phyloP scores from a whole-genome alignment of 2,113 vertebrate species.

The Rana temporaria region DNA sequence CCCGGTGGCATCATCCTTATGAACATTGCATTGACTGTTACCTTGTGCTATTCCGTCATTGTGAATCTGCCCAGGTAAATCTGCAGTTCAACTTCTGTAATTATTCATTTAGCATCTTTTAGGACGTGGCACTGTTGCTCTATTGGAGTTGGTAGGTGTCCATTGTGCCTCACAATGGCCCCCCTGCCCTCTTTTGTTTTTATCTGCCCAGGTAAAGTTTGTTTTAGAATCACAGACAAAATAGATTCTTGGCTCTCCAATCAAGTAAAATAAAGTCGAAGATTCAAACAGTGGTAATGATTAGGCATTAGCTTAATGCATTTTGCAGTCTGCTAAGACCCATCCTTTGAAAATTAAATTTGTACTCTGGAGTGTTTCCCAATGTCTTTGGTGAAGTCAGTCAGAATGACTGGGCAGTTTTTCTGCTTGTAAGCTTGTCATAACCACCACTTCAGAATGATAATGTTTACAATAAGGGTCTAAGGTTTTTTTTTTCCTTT shows the following conservation, averaged over 20 bases:
- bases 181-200: too few species aligned
- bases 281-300: conserved; percentile 47
- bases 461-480: conserved; percentile 21
- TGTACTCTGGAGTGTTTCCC: conserved; percentile 53
- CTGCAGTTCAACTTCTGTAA: too few species aligned
- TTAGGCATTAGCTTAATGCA: conserved; percentile 54
- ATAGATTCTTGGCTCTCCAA: conserved; percentile 9
- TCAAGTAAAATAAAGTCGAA: conserved; percentile 28
- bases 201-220: not conserved
- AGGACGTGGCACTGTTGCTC: too few species aligned
- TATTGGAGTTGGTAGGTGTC: too few species aligned
- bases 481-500: not conserved
- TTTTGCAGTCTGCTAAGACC: conserved; percentile 51
- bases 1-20: not conserved
- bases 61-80: not conserved
- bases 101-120: too few species aligned
- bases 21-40: not conserved
- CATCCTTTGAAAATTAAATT: conserved; percentile 52
- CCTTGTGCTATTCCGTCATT: not conserved
- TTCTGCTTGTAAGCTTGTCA: conserved; percentile 19
- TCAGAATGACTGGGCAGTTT: conserved; percentile 54
- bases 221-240: not conserved
- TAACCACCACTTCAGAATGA: conserved; percentile 2
- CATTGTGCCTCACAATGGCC: too few species aligned
- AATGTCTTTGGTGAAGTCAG: conserved; percentile 51